Evolutionary conservation across 1,140 invertebrate species (phyloP).

Genomic region (Drosophila nigromelanica): DNA sequence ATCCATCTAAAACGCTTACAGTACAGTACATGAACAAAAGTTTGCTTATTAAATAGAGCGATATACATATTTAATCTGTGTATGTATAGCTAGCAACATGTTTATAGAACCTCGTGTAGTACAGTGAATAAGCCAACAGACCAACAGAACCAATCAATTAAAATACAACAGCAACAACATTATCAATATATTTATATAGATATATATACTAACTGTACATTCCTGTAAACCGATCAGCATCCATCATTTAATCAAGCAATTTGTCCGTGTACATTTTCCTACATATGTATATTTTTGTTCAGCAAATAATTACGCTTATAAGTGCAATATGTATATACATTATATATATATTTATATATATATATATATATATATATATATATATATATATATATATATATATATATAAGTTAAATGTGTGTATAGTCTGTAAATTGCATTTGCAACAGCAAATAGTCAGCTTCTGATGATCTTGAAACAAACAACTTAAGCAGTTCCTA

Average conservation of each 20-base stretch:
- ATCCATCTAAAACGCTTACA: constrained; percentile 66
- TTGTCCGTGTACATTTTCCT: constrained; percentile 23
- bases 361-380: constrained; percentile 2
- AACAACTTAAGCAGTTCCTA: constrained; percentile 13
- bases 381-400: too few species aligned
- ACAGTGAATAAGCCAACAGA: constrained; percentile 53
- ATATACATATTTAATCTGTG: constrained; percentile 33
- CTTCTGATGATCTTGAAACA: constrained; percentile 19
- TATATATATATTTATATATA: constrained; percentile 3
- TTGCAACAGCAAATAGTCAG: constrained; percentile 5
- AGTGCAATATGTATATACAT: constrained; percentile 13
- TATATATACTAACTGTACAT: constrained; percentile 14
- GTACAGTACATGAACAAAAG: constrained; percentile 67
- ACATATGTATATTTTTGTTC: constrained; percentile 10
- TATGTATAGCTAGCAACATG: constrained; percentile 83
- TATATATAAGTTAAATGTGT: constrained; percentile 18
- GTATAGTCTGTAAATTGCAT: constrained; percentile 31
- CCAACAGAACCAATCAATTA: neutral
- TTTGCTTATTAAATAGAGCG: constrained; percentile 35
- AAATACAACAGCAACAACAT: constrained; percentile 1
- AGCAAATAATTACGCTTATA: constrained; percentile 6
- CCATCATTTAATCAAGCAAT: constrained; percentile 1
- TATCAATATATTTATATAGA: constrained; percentile 16
- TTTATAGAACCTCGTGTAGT: constrained; percentile 61
- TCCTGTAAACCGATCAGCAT: constrained; percentile 1